Conservation (phyloP, 2,113 vertebrate species). For the Paraplagusia blochii region DNA sequence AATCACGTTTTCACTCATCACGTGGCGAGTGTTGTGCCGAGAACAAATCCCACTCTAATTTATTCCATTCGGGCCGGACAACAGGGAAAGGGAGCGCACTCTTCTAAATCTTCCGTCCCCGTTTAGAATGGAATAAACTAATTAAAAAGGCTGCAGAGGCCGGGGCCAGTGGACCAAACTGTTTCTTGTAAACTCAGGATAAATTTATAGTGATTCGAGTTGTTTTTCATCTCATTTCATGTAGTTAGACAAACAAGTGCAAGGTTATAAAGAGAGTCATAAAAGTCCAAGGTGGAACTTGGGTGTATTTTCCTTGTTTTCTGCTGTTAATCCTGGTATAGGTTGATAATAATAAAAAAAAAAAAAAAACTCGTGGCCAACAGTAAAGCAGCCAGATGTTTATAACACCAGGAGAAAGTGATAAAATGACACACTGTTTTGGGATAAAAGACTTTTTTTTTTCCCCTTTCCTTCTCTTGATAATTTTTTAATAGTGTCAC, state of each 20-base stretch:
- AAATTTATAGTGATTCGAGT: background rate
- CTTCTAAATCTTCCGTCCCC: slow-evolving; percentile 56
- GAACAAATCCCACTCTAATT: slow-evolving; percentile 70
- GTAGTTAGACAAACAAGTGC: slow-evolving; percentile 6
- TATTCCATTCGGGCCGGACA: slow-evolving; percentile 68
- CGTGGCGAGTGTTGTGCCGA: slow-evolving; percentile 38
- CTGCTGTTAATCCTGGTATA: slow-evolving; percentile 19
- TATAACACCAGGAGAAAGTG: too few species aligned
- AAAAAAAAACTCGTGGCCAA: slow-evolving; percentile 1
- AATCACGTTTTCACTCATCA: slow-evolving; percentile 52
- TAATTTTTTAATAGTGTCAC: slow-evolving; percentile 1
- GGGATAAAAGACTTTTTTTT: background rate
- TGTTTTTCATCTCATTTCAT: background rate
- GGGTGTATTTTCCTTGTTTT: background rate
- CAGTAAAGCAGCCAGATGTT: background rate
- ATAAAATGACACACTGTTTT: slow-evolving; percentile 1
- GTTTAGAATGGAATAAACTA: slow-evolving; percentile 71
- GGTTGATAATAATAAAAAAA: slow-evolving; percentile 21
- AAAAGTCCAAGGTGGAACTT: slow-evolving; percentile 24
- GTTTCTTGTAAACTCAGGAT: slow-evolving; percentile 47
- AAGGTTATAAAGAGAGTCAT: slow-evolving; percentile 10
- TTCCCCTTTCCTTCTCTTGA: background rate
- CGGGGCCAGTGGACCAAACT: slow-evolving; percentile 30
- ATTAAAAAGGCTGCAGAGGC: slow-evolving; percentile 59
- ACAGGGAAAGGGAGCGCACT: slow-evolving; percentile 50